Evolutionary conservation across 2,113 vertebrate genomes (phyloP), one percentile per base, ranked within the genome.

Genomic region (Ptilorrhoa leucosticta): DNA sequence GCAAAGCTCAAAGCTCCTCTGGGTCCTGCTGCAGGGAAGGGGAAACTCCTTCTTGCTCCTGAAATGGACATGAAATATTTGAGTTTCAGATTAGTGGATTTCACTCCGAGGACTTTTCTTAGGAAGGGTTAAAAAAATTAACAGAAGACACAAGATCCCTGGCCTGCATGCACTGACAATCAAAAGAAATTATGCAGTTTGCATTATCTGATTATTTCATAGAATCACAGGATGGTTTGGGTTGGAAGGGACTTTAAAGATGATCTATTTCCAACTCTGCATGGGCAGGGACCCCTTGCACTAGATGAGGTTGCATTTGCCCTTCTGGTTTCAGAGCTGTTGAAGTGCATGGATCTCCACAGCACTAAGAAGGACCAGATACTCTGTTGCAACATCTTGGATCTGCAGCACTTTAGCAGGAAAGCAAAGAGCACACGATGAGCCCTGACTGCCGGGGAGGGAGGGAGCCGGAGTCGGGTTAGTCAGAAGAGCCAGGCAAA

Each of bases 121-220:
- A 12, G 31, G 27, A 63, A 84, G 13, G 19, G n/a, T 19, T 17
- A 27, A 44, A 68, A 50, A 71, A 75, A 58, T 14, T 26, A 47
- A n/a, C 12, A 58, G 33, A 58, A 13, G 4, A 50, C 39, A 89
- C 20, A 69, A 76, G 35, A 72, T 42, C 37, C 31, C 71, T 45
- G 26, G 15, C 13, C 47, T 85, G 24, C 0, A 1, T 27, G 42
- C 3, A 2, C 9, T 51, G 40, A 42, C 1, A 2, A 51, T 20
- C 70, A 72, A 66, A 73, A 63, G 19, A 42, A 80, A 57, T 12
- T 11, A 44, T 5, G 18, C 39, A 50, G 24, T 45, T 78, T 64
- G 17, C 5, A 10, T 17, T 19, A 57, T 7, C 10, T 47, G 64
- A 57, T 60, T 50, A 39, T 21, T 15, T 48, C 40, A 48, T 1